A percentile compares a stretch with the other conserved stretches of the same genome.
These are phyloP conservation scores for Oryzias curvinotus DNA, from an alignment of 2,113 vertebrate genomes.

Conservation along the genomic window DNA sequence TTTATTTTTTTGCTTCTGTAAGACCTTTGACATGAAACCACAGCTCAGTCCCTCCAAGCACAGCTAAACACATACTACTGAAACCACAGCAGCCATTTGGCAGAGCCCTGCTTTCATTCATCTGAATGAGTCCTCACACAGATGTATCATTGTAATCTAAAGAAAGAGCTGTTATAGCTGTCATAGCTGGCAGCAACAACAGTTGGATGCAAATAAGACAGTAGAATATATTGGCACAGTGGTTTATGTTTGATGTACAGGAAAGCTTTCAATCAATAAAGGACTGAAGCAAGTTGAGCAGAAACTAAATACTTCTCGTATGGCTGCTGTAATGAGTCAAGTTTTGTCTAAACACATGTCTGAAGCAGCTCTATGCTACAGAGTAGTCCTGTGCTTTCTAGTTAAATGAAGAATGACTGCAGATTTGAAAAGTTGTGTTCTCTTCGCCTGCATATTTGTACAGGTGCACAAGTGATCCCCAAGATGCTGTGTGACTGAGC, in stretches of 20 bases:
- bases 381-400: conserved; percentile 10
- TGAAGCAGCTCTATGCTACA: neutral
- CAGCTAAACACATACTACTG: conserved; percentile 38
- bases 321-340: neutral
- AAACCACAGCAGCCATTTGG: conserved; percentile 43
- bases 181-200: conserved; percentile 38
- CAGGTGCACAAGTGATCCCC: conserved; percentile 74
- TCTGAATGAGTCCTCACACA: conserved; percentile 13
- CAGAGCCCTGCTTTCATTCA: conserved; percentile 28
- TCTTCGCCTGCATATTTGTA: conserved; percentile 66
- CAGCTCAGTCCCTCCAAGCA: conserved; percentile 35
- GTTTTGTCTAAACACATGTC: conserved; percentile 1
- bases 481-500: conserved; percentile 66
- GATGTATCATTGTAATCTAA: conserved; percentile 47
- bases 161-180: conserved; percentile 40
- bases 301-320: conserved; percentile 21
- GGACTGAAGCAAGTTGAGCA: conserved; percentile 17
- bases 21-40: conserved; percentile 56
- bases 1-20: conserved; percentile 15
- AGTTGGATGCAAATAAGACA: conserved; percentile 47
- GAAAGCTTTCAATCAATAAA: conserved; percentile 38
- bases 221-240: conserved; percentile 51
- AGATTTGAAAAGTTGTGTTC: conserved; percentile 37
- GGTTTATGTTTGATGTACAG: conserved; percentile 43
- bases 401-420: conserved; percentile 19